phyloP scores from a whole-genome alignment of 2,888 invertebrate species.

The Nycteola revayana region DNA sequence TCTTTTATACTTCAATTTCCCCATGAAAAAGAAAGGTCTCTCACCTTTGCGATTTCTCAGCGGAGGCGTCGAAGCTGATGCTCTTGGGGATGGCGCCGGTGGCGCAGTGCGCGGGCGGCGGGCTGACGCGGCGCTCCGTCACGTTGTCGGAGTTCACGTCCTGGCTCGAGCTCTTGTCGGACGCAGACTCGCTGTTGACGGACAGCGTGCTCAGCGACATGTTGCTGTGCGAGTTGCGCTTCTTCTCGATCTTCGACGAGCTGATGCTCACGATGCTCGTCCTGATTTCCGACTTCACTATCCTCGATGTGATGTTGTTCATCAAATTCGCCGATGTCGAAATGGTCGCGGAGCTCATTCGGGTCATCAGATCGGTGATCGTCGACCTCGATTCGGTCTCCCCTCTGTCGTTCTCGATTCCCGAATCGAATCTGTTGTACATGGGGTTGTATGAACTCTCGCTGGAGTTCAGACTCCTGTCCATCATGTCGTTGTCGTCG shows the following conservation, averaged over 20 bases:
- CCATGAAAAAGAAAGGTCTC: no score
- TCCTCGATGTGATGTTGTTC: constrained; percentile 59
- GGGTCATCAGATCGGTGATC: constrained; percentile 67
- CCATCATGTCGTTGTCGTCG: constrained; percentile 71
- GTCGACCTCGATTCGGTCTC: constrained; percentile 56
- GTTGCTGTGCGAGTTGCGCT: constrained; percentile 56
- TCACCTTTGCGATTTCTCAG: constrained; percentile 88
- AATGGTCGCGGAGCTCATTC: constrained; percentile 69
- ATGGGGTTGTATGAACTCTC: constrained; percentile 73
- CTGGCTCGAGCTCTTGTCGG: constrained; percentile 74
- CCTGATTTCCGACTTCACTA: constrained; percentile 66
- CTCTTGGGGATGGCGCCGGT: constrained; percentile 95
- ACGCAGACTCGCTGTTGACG: constrained; percentile 68
- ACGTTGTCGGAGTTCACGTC: constrained; percentile 74
- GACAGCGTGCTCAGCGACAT: constrained; percentile 70
- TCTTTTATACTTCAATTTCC: no score
- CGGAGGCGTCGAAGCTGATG: constrained; percentile 95
- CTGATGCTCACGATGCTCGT: constrained; percentile 72
- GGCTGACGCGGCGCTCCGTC: constrained; percentile 66
- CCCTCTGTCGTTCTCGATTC: constrained; percentile 58
- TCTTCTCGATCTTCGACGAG: constrained; percentile 69
- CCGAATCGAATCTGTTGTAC: constrained; percentile 61
- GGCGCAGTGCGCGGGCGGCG: constrained; percentile 67
- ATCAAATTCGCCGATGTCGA: constrained; percentile 60
- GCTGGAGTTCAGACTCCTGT: constrained; percentile 66